phyloP scores from a whole-genome alignment of 2,113 vertebrate species.

The Entomyzon cyanotis region DNA sequence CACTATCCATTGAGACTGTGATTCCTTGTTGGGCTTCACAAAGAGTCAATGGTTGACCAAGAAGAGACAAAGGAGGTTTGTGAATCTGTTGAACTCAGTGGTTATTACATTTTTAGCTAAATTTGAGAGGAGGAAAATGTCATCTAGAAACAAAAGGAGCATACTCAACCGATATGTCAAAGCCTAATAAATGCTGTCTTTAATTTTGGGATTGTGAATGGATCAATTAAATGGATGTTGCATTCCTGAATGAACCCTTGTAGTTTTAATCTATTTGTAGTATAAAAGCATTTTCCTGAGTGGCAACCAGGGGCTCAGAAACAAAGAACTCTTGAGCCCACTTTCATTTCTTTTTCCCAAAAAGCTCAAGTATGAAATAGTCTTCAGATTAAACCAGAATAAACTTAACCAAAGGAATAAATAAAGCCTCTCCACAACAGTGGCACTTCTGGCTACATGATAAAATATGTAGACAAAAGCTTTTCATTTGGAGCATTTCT shows the following conservation, averaged over 20 bases:
- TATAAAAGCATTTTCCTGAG: not conserved
- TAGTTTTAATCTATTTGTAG: constrained; percentile 16
- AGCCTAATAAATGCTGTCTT: constrained; percentile 47
- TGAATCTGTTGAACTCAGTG: constrained; percentile 46
- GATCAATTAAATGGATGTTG: constrained; percentile 38
- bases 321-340: constrained; percentile 28
- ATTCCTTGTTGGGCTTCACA: constrained; percentile 55
- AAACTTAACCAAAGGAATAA: not conserved
- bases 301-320: not conserved
- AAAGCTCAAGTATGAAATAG: not conserved
- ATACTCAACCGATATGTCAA: constrained; percentile 35
- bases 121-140: constrained; percentile 22
- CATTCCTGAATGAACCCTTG: constrained; percentile 42
- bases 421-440: not conserved
- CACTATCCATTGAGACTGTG: constrained; percentile 15
- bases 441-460: not conserved
- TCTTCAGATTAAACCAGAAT: not conserved
- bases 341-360: constrained; percentile 12
- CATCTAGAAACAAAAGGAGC: constrained; percentile 47
- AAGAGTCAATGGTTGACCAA: constrained; percentile 39
- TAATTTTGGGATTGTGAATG: constrained; percentile 46
- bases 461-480: not conserved
- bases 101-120: constrained; percentile 48
- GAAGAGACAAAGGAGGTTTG: constrained; percentile 53
- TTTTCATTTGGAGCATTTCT: not conserved